Conservation (phyloP, 2,113 vertebrate species). For the Micromys minutus region DNA sequence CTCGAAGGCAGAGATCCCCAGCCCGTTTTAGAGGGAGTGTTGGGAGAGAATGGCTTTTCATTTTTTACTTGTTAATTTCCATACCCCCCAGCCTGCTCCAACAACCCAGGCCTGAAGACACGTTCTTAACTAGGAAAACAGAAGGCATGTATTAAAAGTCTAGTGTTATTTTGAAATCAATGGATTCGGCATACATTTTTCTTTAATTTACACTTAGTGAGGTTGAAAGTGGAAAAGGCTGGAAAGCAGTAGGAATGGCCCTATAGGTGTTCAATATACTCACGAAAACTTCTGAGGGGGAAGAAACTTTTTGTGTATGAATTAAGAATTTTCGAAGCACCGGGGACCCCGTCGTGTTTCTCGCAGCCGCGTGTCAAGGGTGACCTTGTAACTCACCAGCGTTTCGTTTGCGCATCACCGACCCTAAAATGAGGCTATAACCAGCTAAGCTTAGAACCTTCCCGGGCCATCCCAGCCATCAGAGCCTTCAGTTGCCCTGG, state of each 20-base stretch:
- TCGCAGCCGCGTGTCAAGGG: rapidly evolving
- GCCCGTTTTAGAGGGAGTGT: background rate
- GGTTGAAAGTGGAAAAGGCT: background rate
- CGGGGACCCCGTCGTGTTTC: background rate
- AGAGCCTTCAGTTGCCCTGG: background rate
- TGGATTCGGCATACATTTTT: background rate
- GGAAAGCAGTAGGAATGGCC: background rate
- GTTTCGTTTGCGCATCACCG: rapidly evolving
- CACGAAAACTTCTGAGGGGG: background rate
- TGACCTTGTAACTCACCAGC: rapidly evolving
- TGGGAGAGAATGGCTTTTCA: conserved; percentile 10
- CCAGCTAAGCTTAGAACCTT: background rate
- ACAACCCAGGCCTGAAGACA: background rate
- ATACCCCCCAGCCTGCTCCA: background rate
- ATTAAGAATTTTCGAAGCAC: background rate
- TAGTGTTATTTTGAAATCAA: background rate
- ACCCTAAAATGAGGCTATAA: background rate
- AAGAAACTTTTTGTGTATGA: background rate
- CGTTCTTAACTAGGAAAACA: background rate
- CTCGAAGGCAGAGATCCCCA: background rate
- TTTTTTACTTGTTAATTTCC: conserved; percentile 58
- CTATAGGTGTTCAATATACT: rapidly evolving
- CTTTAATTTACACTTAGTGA: background rate
- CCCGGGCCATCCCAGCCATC: rapidly evolving
- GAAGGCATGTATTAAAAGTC: background rate